These are phyloP conservation scores for Acanthis flammea DNA, from an alignment of 2,797 vertebrate genomes.

Conservation along the genomic window DNA sequence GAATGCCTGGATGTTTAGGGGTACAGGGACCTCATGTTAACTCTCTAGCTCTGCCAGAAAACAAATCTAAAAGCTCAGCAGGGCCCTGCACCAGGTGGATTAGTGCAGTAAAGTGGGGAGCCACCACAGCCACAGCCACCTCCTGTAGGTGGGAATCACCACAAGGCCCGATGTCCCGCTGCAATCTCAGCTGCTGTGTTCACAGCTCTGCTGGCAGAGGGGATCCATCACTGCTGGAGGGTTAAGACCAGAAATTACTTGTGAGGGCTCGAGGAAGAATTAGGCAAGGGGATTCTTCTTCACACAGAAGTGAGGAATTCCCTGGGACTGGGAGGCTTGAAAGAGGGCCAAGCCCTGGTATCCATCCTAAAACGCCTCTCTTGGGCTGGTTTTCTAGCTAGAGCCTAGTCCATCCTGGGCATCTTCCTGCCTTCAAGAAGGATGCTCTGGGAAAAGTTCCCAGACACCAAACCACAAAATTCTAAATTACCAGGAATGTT, in stretches of 20 bases:
- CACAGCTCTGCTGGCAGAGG: neutral
- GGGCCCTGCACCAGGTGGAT: neutral
- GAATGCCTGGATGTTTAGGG: neutral
- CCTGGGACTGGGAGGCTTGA: neutral
- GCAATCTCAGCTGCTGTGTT: neutral
- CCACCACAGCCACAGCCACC: accelerated
- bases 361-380: neutral
- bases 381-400: neutral
- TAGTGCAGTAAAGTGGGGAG: neutral
- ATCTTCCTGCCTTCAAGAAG: neutral
- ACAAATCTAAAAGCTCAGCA: neutral
- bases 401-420: neutral
- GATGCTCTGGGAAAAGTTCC: neutral
- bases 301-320: accelerated
- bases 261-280: neutral
- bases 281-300: neutral
- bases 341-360: neutral
- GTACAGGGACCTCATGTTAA: neutral
- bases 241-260: neutral
- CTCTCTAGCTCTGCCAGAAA: neutral
- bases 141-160: neutral
- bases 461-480: neutral
- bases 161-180: neutral
- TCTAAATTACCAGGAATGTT: neutral
- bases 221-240: neutral